A percentile compares a stretch with the other conserved stretches of the same genome.
phyloP scores from a whole-genome alignment of 1,140 invertebrate species.

The Mylabris phalerata region DNA sequence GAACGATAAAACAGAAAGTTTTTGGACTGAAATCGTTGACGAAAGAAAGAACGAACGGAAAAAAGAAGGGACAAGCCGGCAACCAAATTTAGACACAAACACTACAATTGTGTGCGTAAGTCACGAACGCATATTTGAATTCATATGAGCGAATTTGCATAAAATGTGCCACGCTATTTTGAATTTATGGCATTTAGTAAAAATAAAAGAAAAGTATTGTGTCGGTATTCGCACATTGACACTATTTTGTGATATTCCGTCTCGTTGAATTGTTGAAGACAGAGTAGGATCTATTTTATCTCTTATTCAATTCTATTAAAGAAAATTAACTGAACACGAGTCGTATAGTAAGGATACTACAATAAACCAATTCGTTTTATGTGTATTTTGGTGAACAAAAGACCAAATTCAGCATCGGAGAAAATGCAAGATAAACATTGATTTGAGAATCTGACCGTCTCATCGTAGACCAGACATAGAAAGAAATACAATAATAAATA shows the following conservation, averaged over 20 bases:
- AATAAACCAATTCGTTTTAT: no score
- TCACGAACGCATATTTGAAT: conserved; percentile 27
- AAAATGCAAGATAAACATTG: conserved; percentile 26
- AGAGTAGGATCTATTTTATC: no score
- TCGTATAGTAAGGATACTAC: no score
- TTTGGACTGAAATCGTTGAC: no score
- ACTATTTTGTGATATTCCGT: background rate
- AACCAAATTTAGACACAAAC: background rate
- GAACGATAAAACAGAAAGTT: no score
- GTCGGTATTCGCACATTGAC: conserved; percentile 25
- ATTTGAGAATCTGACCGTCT: conserved; percentile 23
- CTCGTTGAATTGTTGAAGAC: no score
- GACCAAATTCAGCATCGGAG: conserved; percentile 1
- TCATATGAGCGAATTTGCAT: conserved; percentile 25
- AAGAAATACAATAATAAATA: conserved; percentile 28
- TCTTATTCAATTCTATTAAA: no score
- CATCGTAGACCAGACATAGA: background rate
- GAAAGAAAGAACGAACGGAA: background rate
- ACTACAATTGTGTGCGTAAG: conserved; percentile 15
- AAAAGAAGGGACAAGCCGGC: background rate
- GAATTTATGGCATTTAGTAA: conserved; percentile 20
- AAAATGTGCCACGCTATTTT: conserved; percentile 23
- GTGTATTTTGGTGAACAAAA: no score
- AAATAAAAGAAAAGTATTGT: conserved; percentile 21
- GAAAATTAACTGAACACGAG: no score